Evolutionary conservation across 1,140 invertebrate species (phyloP).

Genomic region (Leptinotarsa texana): DNA sequence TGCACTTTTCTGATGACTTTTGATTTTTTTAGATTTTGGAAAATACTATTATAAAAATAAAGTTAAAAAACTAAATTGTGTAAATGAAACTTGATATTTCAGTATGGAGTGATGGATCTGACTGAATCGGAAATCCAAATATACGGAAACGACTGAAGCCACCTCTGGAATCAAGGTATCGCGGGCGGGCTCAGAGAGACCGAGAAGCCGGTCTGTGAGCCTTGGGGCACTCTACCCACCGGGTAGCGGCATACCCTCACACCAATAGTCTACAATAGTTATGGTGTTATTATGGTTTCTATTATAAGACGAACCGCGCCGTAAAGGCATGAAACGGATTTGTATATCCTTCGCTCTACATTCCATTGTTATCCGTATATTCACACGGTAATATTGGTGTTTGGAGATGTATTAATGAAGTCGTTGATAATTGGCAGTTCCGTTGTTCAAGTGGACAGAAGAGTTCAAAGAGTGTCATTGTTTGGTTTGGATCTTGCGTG

Average conservation of each 20-base stretch:
- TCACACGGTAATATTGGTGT: conserved; percentile 8
- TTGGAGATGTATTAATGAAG: background rate
- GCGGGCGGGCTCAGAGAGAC: conserved; percentile 20
- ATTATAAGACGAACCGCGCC: conserved; percentile 22
- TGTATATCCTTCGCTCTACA: conserved; percentile 22
- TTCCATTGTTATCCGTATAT: conserved; percentile 19
- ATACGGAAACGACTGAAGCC: background rate
- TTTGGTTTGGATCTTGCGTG: too few species aligned
- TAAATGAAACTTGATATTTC: too few species aligned
- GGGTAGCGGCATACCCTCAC: conserved; percentile 34
- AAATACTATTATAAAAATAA: too few species aligned
- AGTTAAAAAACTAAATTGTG: too few species aligned
- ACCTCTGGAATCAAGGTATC: background rate
- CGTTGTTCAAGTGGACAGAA: conserved; percentile 1
- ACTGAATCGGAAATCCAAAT: too few species aligned
- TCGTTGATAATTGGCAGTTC: background rate
- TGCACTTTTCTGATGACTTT: too few species aligned
- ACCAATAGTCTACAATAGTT: conserved; percentile 27
- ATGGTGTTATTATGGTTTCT: conserved; percentile 30
- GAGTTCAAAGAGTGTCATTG: background rate
- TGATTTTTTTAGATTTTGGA: too few species aligned
- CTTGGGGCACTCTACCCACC: conserved; percentile 37
- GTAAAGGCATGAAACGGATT: conserved; percentile 23
- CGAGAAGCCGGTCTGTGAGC: conserved; percentile 38
- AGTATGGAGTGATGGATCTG: too few species aligned